Percentiles rank a stretch among this genome's conserved stretches.
These are phyloP conservation scores for Catocala sponsa DNA, from an alignment of 2,888 invertebrate species.

Conservation along the genomic window DNA sequence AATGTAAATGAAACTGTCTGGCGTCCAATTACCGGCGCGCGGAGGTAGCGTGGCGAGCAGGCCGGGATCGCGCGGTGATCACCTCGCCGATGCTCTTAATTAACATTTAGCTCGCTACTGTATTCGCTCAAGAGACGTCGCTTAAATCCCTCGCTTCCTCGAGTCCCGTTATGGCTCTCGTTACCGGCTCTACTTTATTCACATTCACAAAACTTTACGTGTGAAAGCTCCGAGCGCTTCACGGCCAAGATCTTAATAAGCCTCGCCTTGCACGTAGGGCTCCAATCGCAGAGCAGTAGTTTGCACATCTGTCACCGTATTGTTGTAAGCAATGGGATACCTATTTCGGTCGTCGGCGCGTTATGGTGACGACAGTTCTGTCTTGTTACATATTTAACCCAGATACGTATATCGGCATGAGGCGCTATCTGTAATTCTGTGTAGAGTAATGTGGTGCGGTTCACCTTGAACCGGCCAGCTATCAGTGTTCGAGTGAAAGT, in stretches of 20 bases:
- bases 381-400: conserved; percentile 51
- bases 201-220: conserved; percentile 57
- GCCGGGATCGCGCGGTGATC: conserved; percentile 69
- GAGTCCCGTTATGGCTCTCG: conserved; percentile 78
- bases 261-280: conserved; percentile 41
- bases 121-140: conserved; percentile 64
- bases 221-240: conserved; percentile 54
- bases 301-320: conserved; percentile 34
- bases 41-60: conserved; percentile 53
- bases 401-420: conserved; percentile 62
- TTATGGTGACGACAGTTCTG: conserved; percentile 41
- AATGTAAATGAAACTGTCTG: conserved; percentile 70
- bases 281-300: conserved; percentile 47
- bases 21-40: conserved; percentile 69
- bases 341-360: conserved; percentile 26
- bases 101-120: conserved; percentile 81
- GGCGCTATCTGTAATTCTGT: conserved; percentile 59
- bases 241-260: conserved; percentile 55
- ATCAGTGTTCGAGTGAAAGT: conserved; percentile 80
- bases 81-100: conserved; percentile 80
- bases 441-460: conserved; percentile 67
- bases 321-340: conserved; percentile 27
- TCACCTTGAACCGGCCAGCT: conserved; percentile 79
- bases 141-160: conserved; percentile 65
- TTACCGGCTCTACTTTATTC: conserved; percentile 69